phyloP scores from a whole-genome alignment of 2,888 invertebrate species.

The Selenia dentaria region DNA sequence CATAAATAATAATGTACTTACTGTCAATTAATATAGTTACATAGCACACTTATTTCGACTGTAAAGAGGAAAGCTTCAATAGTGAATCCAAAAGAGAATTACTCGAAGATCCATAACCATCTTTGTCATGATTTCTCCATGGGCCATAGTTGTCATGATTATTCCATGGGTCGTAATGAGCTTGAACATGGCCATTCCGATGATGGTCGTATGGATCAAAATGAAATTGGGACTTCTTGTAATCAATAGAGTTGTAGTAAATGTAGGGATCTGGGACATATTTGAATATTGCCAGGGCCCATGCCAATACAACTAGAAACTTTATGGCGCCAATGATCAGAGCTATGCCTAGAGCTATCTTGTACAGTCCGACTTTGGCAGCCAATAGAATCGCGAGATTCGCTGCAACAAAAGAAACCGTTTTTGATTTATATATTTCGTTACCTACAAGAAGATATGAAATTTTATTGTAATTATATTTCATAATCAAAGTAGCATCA shows the following conservation, averaged over 20 bases:
- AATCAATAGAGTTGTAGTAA: constrained; percentile 40
- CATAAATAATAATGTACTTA: too few species aligned
- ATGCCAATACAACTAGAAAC: constrained; percentile 63
- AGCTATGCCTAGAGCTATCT: constrained; percentile 64
- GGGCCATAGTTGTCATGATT: constrained; percentile 8
- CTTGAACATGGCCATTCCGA: constrained; percentile 27
- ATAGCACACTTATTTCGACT: constrained; percentile 33
- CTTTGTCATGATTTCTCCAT: constrained; percentile 3
- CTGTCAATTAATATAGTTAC: too few species aligned
- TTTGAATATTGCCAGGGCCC: constrained; percentile 63
- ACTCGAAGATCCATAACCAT: constrained; percentile 4
- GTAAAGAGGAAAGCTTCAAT: constrained; percentile 25
- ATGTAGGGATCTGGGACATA: constrained; percentile 64
- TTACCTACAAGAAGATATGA: too few species aligned
- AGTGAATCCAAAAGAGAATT: constrained; percentile 16
- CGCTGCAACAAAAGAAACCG: constrained; percentile 71
- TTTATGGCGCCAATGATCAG: constrained; percentile 59
- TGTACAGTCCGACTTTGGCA: constrained; percentile 68
- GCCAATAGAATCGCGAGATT: constrained; percentile 65
- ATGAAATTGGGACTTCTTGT: constrained; percentile 24
- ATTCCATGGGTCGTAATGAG: constrained; percentile 2
- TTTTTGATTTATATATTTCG: too few species aligned
- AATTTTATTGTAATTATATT: too few species aligned
- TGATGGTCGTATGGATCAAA: constrained; percentile 31
- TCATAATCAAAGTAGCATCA: too few species aligned